Base-by-base conservation (phyloP, 2,797 vertebrate genomes). In the Diceros bicornis region DNA sequence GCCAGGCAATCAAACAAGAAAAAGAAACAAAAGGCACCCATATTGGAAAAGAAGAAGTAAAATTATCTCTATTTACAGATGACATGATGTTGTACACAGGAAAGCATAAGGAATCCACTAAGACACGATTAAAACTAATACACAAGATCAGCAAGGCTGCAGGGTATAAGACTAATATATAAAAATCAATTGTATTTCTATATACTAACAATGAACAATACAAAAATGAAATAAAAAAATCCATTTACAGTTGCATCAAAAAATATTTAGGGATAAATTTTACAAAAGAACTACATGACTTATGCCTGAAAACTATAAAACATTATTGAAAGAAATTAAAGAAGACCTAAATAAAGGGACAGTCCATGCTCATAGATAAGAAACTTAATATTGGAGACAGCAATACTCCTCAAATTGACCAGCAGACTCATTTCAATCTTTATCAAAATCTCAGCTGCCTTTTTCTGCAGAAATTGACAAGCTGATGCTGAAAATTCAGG, bases 201-300 rank as follows among this genome's bases (percentile, higher is more conserved):
- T 66, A 59, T 7, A 37, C 34, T 59, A 78, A 29, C 41, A 74
- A 68, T n/a, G 20, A 79, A 64, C 2, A 85, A 74, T 29, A 44
- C 41, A 50, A 86, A 71, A 78, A 62, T 81, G 18, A 92, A 96
- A 85, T 89, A 41, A 34, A 93, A 87, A 81, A 85, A 52, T 81
- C 16, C 37, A 78, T 59, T 84, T 94, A 78, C 0, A 88, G 72
- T 37, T 88, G 12, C 7, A 91, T 50, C 9, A 88, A 96, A 95
- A 91, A 93, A 66, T 44, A 83, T n/a, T 32, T 78, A 77, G 47
- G 29, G 20, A 61, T 68, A 89, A 50, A 85, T 32, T 88, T 89
- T 87, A 89, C 27, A 64, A 59, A 57, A 82, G 17, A 44, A 59
- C 21, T 62, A 89, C 4, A 8, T 17, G 91, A 61, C 57, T 88